These are phyloP conservation scores for Ceramica pisi DNA, from an alignment of 2,888 invertebrate species.

Conservation along the genomic window DNA sequence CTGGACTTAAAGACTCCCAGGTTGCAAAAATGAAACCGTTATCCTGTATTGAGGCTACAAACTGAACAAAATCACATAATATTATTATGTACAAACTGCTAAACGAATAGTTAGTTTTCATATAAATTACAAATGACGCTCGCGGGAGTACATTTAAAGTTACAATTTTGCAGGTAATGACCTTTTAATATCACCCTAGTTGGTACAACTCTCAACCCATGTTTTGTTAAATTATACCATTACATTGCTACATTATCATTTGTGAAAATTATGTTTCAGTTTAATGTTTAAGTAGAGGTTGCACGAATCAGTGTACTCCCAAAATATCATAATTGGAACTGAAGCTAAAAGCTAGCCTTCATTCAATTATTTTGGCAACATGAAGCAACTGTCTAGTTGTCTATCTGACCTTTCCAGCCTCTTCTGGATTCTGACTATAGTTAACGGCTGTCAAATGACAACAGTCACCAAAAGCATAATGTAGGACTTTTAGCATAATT, in stretches of 20 bases:
- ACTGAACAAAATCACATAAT: background rate
- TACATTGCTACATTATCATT: conserved; percentile 51
- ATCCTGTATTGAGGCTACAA: background rate
- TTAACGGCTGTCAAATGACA: background rate
- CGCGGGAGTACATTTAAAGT: conserved; percentile 64
- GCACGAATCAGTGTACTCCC: background rate
- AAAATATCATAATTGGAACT: background rate
- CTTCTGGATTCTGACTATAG: too few relatives aligned
- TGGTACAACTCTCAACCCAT: conserved; percentile 53
- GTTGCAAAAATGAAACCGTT: too few relatives aligned
- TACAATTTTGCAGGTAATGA: conserved; percentile 66
- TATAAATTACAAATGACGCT: conserved; percentile 61
- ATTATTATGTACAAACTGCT: conserved; percentile 2
- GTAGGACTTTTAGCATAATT: too few relatives aligned
- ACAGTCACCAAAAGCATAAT: background rate
- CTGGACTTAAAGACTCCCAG: too few relatives aligned
- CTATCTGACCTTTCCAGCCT: too few relatives aligned
- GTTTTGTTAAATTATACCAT: conserved; percentile 54
- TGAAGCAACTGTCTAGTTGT: too few relatives aligned
- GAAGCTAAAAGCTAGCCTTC: too few relatives aligned
- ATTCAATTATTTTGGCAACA: too few relatives aligned
- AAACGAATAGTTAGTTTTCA: conserved; percentile 40
- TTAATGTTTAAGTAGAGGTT: background rate
- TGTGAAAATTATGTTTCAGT: conserved; percentile 30
- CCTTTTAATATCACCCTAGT: conserved; percentile 67